Conservation (phyloP, 2,797 vertebrate species). For the Myotis vivesi region DNA sequence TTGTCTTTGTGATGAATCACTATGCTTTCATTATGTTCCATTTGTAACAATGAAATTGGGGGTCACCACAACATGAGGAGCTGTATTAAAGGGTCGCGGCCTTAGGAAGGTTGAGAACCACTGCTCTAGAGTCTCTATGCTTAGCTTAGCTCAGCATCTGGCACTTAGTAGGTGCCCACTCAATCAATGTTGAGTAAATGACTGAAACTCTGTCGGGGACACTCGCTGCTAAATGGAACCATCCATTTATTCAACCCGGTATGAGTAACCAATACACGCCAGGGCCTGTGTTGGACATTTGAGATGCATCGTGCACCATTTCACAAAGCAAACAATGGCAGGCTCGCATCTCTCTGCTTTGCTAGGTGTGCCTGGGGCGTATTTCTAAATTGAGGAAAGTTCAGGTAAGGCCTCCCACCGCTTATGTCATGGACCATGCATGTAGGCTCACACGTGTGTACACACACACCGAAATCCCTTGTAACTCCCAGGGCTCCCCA, state of each 20-base stretch:
- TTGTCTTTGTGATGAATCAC: no score
- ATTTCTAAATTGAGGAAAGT: not conserved
- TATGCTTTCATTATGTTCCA: no score
- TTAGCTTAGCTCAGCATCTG: not conserved
- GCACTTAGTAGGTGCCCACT: not conserved
- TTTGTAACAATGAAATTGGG: no score
- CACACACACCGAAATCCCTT: not conserved
- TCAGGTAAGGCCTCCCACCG: not conserved
- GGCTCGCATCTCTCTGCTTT: not conserved
- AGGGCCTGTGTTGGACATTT: not conserved
- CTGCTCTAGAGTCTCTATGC: no score
- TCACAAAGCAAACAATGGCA: not conserved
- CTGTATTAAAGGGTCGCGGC: no score
- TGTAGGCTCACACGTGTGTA: not conserved
- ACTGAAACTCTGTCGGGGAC: not conserved
- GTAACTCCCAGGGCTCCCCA: not conserved
- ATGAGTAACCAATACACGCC: not conserved
- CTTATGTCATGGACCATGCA: not conserved
- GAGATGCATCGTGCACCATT: accelerated
- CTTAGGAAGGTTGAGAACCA: no score
- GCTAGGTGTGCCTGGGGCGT: not conserved
- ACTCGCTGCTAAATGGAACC: not conserved
- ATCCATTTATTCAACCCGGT: not conserved
- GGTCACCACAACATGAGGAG: no score
- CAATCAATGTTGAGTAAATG: not conserved